Conservation (phyloP, 64 coral and sea anemone genomes). For the Porites australiensis region DNA sequence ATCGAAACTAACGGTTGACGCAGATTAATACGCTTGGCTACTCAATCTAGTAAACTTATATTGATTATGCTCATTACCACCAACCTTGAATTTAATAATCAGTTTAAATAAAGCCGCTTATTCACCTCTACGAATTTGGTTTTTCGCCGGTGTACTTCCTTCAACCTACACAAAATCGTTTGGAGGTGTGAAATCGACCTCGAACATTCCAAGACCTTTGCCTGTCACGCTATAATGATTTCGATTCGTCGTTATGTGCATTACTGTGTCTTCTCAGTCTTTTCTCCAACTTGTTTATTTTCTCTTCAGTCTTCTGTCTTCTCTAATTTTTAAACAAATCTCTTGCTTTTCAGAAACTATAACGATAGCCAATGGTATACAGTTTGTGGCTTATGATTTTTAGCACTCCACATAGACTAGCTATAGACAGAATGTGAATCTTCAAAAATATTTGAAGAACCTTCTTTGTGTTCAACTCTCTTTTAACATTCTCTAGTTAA, state of each 20-base stretch:
- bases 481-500: background rate
- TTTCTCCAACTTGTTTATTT: conserved; percentile 3
- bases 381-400: background rate
- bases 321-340: background rate
- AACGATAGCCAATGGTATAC: background rate
- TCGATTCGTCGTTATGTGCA: background rate
- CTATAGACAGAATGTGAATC: background rate
- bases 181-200: background rate
- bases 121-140: background rate
- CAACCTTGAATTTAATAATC: conserved; percentile 5
- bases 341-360: background rate
- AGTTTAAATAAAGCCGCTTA: background rate
- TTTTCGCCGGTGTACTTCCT: background rate
- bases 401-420: background rate
- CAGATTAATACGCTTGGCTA: conserved; percentile 26
- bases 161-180: background rate
- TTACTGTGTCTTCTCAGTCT: background rate
- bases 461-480: background rate
- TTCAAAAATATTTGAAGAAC: too few relatives aligned
- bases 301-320: background rate
- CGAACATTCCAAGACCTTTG: background rate
- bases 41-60: conserved; percentile 11
- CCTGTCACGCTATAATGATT: background rate
- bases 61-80: background rate
- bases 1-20: background rate